Percentiles rank a stretch among this genome's conserved stretches.
phyloP scores from a whole-genome alignment of 2,797 vertebrate species.

The Takifugu ocellatus region DNA sequence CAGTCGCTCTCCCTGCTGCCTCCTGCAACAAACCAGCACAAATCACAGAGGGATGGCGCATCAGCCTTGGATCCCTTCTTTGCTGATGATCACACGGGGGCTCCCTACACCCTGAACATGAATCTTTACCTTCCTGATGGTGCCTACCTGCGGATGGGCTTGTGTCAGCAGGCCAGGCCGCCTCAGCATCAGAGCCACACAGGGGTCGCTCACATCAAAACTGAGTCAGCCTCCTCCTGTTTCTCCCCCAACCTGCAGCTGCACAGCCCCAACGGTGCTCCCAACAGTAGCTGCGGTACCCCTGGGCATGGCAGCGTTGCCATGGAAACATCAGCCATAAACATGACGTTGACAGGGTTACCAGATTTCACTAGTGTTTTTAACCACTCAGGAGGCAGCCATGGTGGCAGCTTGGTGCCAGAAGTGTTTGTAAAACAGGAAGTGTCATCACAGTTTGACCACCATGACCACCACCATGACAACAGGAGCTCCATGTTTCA shows the following conservation, averaged over 20 bases:
- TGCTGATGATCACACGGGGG: constrained; percentile 76
- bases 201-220: constrained; percentile 83
- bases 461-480: constrained; percentile 82
- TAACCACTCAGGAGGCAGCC: constrained; percentile 71
- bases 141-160: constrained; percentile 88
- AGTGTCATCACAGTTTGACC: constrained; percentile 85
- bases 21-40: constrained; percentile 76
- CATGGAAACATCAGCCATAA: constrained; percentile 59
- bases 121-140: constrained; percentile 94
- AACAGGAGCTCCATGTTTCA: constrained; percentile 86
- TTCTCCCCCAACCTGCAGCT: constrained; percentile 81
- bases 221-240: constrained; percentile 75
- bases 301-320: constrained; percentile 38
- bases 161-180: constrained; percentile 79
- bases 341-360: constrained; percentile 76
- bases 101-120: constrained; percentile 98
- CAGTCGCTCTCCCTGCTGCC: constrained; percentile 63
- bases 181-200: constrained; percentile 56
- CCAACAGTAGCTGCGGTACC: constrained; percentile 42
- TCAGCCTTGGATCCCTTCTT: constrained; percentile 91
- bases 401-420: constrained; percentile 30
- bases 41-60: constrained; percentile 83
- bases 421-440: constrained; percentile 95
- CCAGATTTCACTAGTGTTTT: constrained; percentile 98
- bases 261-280: constrained; percentile 75